These are phyloP conservation scores for Toxonevra muliebris DNA, from an alignment of 2,888 invertebrate species.

Conservation along the genomic window DNA sequence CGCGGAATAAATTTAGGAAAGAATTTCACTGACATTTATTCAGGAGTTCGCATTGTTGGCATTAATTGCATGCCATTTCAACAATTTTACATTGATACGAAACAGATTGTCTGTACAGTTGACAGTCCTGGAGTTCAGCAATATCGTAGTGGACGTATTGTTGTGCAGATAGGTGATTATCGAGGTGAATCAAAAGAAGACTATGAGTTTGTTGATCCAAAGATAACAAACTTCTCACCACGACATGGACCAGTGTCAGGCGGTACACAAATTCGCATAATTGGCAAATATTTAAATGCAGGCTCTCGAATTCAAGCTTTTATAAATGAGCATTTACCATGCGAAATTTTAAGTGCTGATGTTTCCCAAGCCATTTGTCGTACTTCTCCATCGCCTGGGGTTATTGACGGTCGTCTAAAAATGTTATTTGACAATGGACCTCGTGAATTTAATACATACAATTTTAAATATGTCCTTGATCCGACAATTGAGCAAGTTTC, in stretches of 20 bases:
- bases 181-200: constrained; percentile 86
- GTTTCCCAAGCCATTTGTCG: constrained; percentile 83
- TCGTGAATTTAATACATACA: constrained; percentile 79
- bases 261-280: constrained; percentile 90
- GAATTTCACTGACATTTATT: constrained; percentile 90
- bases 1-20: constrained; percentile 95
- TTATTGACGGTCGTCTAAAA: constrained; percentile 72
- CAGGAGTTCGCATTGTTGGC: constrained; percentile 91
- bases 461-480: constrained; percentile 89
- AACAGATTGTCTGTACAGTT: constrained; percentile 90
- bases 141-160: constrained; percentile 84
- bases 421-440: constrained; percentile 85
- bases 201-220: constrained; percentile 90
- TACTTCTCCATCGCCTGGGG: constrained; percentile 81
- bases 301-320: constrained; percentile 91
- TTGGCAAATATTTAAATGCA: constrained; percentile 93
- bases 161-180: constrained; percentile 90
- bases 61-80: constrained; percentile 91
- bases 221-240: constrained; percentile 85
- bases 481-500: constrained; percentile 87
- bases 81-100: constrained; percentile 88
- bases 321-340: constrained; percentile 82
- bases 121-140: constrained; percentile 84
- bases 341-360: constrained; percentile 80
- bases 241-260: constrained; percentile 92